Evolutionary conservation across 1,140 invertebrate genomes (phyloP).

Genomic region (Cylas formicarius): DNA sequence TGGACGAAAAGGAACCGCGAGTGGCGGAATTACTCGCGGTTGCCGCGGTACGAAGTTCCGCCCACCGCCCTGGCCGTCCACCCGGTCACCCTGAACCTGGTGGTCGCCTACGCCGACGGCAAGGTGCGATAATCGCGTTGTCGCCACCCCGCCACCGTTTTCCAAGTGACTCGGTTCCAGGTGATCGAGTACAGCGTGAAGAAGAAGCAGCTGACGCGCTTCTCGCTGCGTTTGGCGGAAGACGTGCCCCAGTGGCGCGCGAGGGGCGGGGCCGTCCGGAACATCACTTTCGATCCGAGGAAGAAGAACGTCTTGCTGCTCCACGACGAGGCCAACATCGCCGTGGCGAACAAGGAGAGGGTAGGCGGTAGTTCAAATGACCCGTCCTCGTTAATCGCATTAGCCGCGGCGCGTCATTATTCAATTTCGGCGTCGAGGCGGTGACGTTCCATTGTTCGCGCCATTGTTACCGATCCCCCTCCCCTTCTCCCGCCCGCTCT

Average conservation of each 20-base stretch:
- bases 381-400: neutral
- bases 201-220: constrained; percentile 49
- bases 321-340: constrained; percentile 55
- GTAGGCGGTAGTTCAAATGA: constrained; percentile 29
- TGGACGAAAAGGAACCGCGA: constrained; percentile 46
- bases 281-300: constrained; percentile 50
- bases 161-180: constrained; percentile 41
- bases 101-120: constrained; percentile 65
- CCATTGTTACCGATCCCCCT: constrained; percentile 9
- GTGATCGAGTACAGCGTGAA: constrained; percentile 62
- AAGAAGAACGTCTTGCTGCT: constrained; percentile 55
- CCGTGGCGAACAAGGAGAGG: constrained; percentile 53
- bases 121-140: constrained; percentile 46
- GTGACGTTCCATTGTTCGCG: constrained; percentile 15
- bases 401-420: constrained; percentile 12
- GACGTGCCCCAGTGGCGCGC: constrained; percentile 44
- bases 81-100: constrained; percentile 46
- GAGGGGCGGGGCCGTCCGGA: constrained; percentile 47
- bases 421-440: constrained; percentile 13
- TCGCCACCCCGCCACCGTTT: constrained; percentile 2
- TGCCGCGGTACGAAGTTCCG: constrained; percentile 59
- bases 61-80: constrained; percentile 61
- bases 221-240: constrained; percentile 47
- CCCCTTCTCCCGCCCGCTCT: no score
- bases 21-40: constrained; percentile 45